Percentiles rank a stretch among this genome's conserved stretches.
phyloP scores from a whole-genome alignment of 2,797 vertebrate genomes.

The Sus cebifrons region DNA sequence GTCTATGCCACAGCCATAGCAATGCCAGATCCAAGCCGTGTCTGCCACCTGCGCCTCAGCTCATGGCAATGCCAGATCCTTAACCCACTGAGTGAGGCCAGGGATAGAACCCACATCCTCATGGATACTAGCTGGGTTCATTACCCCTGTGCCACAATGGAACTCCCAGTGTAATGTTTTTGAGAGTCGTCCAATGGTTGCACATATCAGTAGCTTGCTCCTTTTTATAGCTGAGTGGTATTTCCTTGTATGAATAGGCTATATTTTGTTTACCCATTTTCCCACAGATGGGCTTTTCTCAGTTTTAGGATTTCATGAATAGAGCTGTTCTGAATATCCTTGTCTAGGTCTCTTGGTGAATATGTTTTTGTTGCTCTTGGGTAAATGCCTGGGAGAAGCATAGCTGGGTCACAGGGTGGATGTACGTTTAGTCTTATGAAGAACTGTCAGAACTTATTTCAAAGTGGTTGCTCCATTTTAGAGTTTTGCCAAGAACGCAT shows the following conservation, averaged over 20 bases:
- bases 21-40: no score
- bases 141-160: no score
- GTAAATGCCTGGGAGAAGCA: background rate
- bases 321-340: background rate
- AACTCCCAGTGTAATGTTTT: background rate
- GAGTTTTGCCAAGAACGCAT: rapidly evolving
- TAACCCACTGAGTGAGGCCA: no score
- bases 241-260: background rate
- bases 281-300: background rate
- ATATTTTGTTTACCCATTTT: constrained; percentile 4
- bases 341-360: background rate
- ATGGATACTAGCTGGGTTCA: no score
- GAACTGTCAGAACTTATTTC: background rate
- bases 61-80: no score
- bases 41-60: no score
- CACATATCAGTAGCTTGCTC: background rate
- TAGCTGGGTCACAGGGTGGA: background rate
- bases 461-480: background rate
- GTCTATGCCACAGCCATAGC: no score
- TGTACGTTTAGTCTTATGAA: background rate
- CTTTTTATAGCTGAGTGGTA: background rate
- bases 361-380: background rate
- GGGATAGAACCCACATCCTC: no score
- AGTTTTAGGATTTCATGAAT: background rate
- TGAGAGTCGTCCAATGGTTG: background rate